A percentile compares a stretch with the other conserved stretches of the same genome.
Evolutionary conservation across 35 echinoderm and acorn worm species (phyloP).

Genomic region (Eucidaris tribuloides): DNA sequence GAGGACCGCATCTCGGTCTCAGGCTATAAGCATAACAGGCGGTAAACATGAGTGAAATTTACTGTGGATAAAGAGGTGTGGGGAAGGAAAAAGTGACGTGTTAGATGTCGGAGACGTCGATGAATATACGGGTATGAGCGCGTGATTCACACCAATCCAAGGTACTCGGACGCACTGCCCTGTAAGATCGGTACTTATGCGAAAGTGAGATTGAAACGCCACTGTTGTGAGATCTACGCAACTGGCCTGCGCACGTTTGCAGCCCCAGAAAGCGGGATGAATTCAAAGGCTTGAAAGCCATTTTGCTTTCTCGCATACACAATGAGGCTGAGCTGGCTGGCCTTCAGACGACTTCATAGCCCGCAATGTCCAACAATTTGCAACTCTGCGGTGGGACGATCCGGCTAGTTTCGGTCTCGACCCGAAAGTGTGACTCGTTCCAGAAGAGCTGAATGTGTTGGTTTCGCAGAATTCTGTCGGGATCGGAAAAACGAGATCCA

Average conservation of each 20-base stretch:
- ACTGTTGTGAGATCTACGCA: slow-evolving; percentile 55
- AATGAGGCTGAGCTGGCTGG: slow-evolving; percentile 29
- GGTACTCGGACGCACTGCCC: slow-evolving; percentile 39
- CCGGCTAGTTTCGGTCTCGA: slow-evolving; percentile 8
- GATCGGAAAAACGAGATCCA: background rate
- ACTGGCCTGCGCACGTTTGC: slow-evolving; percentile 25
- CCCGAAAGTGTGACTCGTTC: slow-evolving; percentile 28
- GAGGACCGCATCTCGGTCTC: slow-evolving; percentile 46
- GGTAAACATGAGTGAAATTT: slow-evolving; percentile 43
- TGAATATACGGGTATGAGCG: slow-evolving; percentile 14
- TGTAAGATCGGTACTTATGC: slow-evolving; percentile 35
- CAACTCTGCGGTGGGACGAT: slow-evolving; percentile 27
- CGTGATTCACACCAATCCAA: slow-evolving; percentile 11
- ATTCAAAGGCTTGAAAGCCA: background rate
- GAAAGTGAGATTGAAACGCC: slow-evolving; percentile 18
- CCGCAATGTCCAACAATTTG: background rate
- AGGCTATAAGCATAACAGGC: slow-evolving; percentile 50
- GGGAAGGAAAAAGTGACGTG: slow-evolving; percentile 20
- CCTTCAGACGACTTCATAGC: slow-evolving; percentile 45
- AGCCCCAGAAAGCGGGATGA: slow-evolving; percentile 25
- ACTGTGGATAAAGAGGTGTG: slow-evolving; percentile 39
- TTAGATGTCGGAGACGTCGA: slow-evolving; percentile 7
- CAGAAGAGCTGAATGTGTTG: slow-evolving; percentile 16
- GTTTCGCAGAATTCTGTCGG: slow-evolving; percentile 33
- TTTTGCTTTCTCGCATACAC: background rate